Conservation (phyloP, 2,888 invertebrate genomes). For the Galeopsomyia nigrocyanea region DNA sequence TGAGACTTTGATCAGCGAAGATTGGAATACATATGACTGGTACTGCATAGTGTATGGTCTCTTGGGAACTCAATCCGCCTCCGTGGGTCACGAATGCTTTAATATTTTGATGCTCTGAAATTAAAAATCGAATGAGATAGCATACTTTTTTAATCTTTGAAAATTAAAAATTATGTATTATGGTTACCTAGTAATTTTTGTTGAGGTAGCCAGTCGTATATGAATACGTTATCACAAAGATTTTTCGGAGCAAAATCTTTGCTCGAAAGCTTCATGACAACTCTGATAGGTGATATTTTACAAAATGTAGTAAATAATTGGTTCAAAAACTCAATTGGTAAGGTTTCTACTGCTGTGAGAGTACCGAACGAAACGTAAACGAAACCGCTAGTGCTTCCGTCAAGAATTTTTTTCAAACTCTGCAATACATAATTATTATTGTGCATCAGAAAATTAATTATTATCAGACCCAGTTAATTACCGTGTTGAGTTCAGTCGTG, state of each 20-base stretch:
- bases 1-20: slow-evolving; percentile 57
- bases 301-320: slow-evolving; percentile 54
- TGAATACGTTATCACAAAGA: slow-evolving; percentile 59
- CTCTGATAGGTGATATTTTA: slow-evolving; percentile 57
- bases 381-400: slow-evolving; percentile 58
- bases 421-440: slow-evolving; percentile 39
- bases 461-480: not conserved
- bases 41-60: slow-evolving; percentile 55
- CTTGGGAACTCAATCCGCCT: slow-evolving; percentile 56
- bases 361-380: slow-evolving; percentile 62
- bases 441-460: no score
- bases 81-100: slow-evolving; percentile 60
- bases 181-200: slow-evolving; percentile 55
- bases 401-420: slow-evolving; percentile 60
- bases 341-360: slow-evolving; percentile 59
- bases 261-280: slow-evolving; percentile 57
- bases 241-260: slow-evolving; percentile 50
- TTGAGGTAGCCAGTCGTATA: slow-evolving; percentile 59
- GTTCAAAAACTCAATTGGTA: slow-evolving; percentile 50
- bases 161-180: not conserved
- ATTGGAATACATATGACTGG: slow-evolving; percentile 60
- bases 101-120: slow-evolving; percentile 58
- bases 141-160: not conserved
- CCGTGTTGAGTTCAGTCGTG: slow-evolving; percentile 47
- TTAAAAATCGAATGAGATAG: not conserved